Conservation (phyloP, 2,797 vertebrate species). For the Limosa lapponica region DNA sequence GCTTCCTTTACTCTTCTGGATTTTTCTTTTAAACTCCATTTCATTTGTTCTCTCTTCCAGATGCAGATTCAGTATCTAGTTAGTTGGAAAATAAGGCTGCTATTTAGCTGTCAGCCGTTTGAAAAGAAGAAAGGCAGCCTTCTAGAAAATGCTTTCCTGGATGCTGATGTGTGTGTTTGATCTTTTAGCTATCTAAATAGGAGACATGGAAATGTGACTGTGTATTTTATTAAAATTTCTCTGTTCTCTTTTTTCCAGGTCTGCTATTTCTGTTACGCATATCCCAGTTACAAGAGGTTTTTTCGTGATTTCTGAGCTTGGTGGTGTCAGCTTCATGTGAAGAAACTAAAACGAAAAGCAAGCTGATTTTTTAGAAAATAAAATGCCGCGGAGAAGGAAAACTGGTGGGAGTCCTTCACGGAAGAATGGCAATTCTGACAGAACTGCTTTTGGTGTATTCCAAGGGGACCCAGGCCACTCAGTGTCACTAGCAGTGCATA, state of each 20-base stretch:
- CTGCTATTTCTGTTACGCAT: conserved; percentile 1
- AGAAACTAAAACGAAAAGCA: conserved; percentile 42
- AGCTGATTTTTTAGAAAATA: conserved; percentile 57
- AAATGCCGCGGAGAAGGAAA: conserved; percentile 94
- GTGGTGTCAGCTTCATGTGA: conserved; percentile 41
- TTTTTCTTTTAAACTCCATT: neutral
- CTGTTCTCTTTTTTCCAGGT: conserved; percentile 70
- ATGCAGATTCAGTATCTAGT: neutral
- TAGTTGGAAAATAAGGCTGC: neutral
- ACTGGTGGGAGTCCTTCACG: conserved; percentile 84
- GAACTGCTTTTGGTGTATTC: conserved; percentile 29
- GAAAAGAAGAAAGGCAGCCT: neutral
- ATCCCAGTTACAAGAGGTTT: conserved; percentile 31
- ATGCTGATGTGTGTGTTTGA: neutral
- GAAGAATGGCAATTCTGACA: conserved; percentile 71
- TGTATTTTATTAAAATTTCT: conserved; percentile 47
- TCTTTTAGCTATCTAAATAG: neutral
- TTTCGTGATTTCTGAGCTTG: conserved; percentile 63
- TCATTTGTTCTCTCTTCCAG: neutral
- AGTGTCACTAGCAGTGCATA: conserved; percentile 30
- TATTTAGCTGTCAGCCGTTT: neutral
- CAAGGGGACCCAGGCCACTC: neutral
- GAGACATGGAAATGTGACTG: neutral
- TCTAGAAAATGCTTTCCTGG: neutral
- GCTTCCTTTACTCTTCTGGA: neutral